Evolutionary conservation across 2,888 invertebrate species (phyloP), one percentile per base, ranked within the genome.

Genomic region (Lampropteryx suffumata): DNA sequence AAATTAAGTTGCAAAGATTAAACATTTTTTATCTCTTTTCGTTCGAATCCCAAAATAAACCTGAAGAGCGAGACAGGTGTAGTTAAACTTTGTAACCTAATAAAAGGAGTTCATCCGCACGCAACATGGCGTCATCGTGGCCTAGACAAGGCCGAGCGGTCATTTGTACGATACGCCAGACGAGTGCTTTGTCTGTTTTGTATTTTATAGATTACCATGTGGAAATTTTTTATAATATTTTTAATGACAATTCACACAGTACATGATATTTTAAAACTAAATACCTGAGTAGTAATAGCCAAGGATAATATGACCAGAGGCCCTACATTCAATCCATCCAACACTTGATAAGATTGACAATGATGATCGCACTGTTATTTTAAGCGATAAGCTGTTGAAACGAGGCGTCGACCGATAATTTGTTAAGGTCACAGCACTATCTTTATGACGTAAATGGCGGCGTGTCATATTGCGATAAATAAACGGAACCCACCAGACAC

Each of bases 101-200:
- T 82, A 84, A 84, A 86, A 86, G 73, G 73, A 81, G 79, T 82
- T 75, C 80, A 76, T 81, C 76, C 73, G 75, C 78, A 80, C 79
- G 74, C 79, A 79, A 82, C 78, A 86, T 90, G 89, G 87, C 89
- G 89, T 90, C 89, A 88, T 76, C 82, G 79, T 78, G 89, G 88
- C 89, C 89, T 90, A 89, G 89, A 87, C 89, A 89, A 89, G 89
- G 89, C 87, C 89, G 89, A 78, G 77, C 88, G 86, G 87, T 84
- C 86, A 81, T 84, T 86, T 82, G 71, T 82, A 83, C 81, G 76
- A 74, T 79, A 84, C 82, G 79, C 79, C 85, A 83, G 84, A 84
- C 82, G 71, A 71, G 44, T 69, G 72, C 81, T 79, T 82, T 83
- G 84, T 84, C 77, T 78, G 77, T 61, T 61, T 67, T 57, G 64